phyloP scores from a whole-genome alignment of 2,113 vertebrate species.

The Cairina moschata region DNA sequence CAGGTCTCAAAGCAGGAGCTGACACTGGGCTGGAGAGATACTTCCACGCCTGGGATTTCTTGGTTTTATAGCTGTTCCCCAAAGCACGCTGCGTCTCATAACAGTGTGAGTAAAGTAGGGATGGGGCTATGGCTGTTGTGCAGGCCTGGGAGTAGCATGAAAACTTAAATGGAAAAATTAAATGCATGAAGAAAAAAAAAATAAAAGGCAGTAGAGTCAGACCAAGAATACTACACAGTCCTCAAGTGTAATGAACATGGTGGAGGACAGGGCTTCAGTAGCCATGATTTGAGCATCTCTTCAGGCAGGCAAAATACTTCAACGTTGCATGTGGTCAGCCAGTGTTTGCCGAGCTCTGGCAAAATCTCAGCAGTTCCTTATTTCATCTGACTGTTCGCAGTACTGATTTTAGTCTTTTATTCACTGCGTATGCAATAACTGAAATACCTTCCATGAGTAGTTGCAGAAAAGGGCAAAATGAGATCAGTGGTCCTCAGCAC shows the following conservation, averaged over 20 bases:
- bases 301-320: neutral
- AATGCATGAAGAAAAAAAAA: neutral
- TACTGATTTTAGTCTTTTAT: neutral
- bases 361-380: neutral
- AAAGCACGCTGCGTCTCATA: accelerated
- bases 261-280: no score
- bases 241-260: no score
- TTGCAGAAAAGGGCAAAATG: neutral
- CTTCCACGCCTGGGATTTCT: neutral
- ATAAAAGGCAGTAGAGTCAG: neutral
- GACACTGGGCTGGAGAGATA: neutral
- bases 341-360: neutral
- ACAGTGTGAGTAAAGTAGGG: neutral
- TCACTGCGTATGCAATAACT: neutral
- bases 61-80: neutral
- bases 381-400: neutral
- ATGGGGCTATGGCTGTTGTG: neutral
- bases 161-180: neutral
- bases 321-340: neutral
- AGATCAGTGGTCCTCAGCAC: accelerated
- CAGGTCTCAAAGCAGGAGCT: neutral
- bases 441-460: neutral
- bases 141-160: accelerated
- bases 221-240: neutral
- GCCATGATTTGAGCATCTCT: neutral